Conservation (phyloP, 2,113 vertebrate genomes). For the Nestor notabilis region DNA sequence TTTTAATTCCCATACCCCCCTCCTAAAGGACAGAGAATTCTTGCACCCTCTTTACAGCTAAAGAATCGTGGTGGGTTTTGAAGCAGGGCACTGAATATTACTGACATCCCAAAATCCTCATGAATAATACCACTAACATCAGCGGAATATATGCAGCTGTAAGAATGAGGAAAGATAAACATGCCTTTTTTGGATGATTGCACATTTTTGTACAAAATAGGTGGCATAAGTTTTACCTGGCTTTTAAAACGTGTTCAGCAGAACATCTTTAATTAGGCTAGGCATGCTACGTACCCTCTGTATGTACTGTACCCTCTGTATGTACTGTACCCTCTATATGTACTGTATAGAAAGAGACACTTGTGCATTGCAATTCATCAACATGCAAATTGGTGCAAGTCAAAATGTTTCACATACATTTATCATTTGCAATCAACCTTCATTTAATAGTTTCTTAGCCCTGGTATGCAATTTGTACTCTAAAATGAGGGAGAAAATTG, state of each 20-base stretch:
- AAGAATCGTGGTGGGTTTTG: neutral
- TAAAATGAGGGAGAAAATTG: constrained; percentile 22
- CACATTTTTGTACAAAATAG: neutral
- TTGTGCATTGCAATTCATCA: constrained; percentile 27
- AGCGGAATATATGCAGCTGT: neutral
- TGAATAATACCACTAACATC: neutral
- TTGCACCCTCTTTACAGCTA: neutral
- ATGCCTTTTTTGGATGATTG: neutral
- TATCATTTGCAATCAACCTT: constrained; percentile 43
- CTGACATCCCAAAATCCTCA: neutral
- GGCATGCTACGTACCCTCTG: neutral
- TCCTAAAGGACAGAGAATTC: neutral
- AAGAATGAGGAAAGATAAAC: neutral
- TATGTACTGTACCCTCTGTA: neutral
- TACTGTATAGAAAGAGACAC: neutral
- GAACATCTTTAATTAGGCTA: neutral
- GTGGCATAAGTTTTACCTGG: neutral
- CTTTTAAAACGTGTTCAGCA: neutral
- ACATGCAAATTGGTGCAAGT: constrained; percentile 38
- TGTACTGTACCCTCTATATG: neutral
- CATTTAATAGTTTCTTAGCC: constrained; percentile 25
- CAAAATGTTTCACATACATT: constrained; percentile 57
- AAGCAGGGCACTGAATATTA: neutral
- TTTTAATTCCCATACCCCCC: neutral
- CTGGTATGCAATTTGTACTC: constrained; percentile 4